These are phyloP conservation scores for Equus quagga DNA, from an alignment of 2,113 vertebrate genomes.

Conservation along the genomic window DNA sequence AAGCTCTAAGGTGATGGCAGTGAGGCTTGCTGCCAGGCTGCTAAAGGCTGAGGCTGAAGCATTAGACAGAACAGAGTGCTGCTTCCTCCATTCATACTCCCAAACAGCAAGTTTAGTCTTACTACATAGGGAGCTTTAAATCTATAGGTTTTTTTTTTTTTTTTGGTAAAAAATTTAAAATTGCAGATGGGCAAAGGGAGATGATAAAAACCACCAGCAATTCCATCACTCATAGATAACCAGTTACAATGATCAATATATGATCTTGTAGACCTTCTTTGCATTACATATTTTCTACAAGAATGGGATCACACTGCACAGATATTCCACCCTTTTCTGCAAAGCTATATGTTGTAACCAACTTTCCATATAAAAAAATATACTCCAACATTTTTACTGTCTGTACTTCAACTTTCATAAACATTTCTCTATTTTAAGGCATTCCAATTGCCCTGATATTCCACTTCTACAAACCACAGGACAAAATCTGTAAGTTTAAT, in stretches of 20 bases:
- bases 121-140: neutral
- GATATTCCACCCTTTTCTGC: neutral
- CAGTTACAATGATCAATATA: neutral
- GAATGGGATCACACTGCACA: neutral
- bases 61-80: neutral
- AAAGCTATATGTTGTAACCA: neutral
- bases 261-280: neutral
- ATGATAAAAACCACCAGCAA: conserved; percentile 22
- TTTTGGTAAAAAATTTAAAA: conserved; percentile 5
- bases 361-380: conserved; percentile 22
- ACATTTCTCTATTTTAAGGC: neutral
- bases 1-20: neutral
- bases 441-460: neutral
- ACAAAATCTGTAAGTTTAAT: conserved; percentile 22
- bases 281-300: neutral
- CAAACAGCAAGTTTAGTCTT: neutral
- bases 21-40: neutral
- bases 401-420: conserved; percentile 8
- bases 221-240: neutral
- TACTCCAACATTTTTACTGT: neutral
- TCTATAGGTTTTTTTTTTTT: neutral
- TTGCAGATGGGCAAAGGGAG: neutral
- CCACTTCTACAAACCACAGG: neutral
- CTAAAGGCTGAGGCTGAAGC: neutral
- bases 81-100: neutral